A percentile compares a stretch with the other conserved stretches of the same genome.
Conservation (phyloP, 2,888 invertebrate genomes). For the Troilus luridus region DNA sequence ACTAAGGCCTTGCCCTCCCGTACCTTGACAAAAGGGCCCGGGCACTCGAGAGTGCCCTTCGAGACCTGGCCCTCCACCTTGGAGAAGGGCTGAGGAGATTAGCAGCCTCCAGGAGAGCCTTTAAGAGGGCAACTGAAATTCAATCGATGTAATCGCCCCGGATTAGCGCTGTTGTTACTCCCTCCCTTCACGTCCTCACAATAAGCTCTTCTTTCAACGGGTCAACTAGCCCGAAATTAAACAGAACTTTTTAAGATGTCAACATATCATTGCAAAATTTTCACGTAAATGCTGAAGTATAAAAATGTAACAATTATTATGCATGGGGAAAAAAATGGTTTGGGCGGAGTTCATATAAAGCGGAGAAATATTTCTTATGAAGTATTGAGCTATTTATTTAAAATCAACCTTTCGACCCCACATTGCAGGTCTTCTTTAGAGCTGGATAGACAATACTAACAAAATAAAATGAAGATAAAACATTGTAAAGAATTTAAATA, state of each 20-base stretch:
- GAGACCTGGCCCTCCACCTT: not conserved
- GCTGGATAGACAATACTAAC: too few species aligned
- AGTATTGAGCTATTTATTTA: too few species aligned
- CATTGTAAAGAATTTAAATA: too few species aligned
- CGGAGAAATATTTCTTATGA: too few species aligned
- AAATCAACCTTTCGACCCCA: too few species aligned
- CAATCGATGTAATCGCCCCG: conserved; percentile 52
- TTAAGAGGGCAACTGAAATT: conserved; percentile 47
- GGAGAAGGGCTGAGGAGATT: not conserved
- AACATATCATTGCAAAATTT: not conserved
- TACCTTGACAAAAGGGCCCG: not conserved
- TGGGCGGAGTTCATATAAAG: too few species aligned
- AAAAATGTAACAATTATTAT: too few species aligned
- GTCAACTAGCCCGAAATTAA: conserved; percentile 1
- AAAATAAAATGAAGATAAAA: too few species aligned
- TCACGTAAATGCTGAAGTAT: too few species aligned
- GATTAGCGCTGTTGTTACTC: conserved; percentile 44
- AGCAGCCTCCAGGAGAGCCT: conserved; percentile 21
- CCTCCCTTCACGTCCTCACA: not conserved
- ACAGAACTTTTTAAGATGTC: not conserved
- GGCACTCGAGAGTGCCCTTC: not conserved
- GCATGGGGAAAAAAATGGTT: too few species aligned
- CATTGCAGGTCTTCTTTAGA: too few species aligned
- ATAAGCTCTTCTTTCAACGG: conserved; percentile 25
- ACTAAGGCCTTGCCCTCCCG: not conserved